Evolutionary conservation across 2,113 vertebrate species (phyloP).

Genomic region (Fregetta grallaria): DNA sequence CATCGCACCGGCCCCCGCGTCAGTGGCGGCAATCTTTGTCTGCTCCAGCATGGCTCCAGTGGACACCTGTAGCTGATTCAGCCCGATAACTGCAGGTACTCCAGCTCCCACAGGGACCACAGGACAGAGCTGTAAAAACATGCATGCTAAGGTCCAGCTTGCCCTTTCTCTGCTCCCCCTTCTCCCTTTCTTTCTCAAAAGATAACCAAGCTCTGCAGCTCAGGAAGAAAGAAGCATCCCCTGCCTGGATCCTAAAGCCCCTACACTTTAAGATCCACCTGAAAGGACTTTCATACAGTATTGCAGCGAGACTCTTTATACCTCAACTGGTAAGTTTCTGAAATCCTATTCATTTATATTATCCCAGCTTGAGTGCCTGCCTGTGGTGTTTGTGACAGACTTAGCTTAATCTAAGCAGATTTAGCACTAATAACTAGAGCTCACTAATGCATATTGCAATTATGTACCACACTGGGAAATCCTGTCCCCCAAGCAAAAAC

Average conservation of each 20-base stretch:
- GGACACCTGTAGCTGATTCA: neutral
- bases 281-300: neutral
- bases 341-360: slow-evolving; percentile 39
- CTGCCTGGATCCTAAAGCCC: neutral
- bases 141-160: neutral
- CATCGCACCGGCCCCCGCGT: fast-evolving
- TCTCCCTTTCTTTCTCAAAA: neutral
- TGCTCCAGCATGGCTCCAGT: neutral
- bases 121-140: neutral
- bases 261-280: neutral
- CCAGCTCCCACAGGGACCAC: neutral
- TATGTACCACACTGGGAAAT: slow-evolving; percentile 4
- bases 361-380: slow-evolving; percentile 4
- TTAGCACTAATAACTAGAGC: slow-evolving; percentile 47
- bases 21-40: neutral
- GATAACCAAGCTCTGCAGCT: neutral
- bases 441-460: slow-evolving; percentile 37
- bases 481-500: neutral
- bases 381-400: slow-evolving; percentile 32
- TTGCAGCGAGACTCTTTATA: neutral
- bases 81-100: neutral
- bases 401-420: slow-evolving; percentile 49
- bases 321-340: neutral
- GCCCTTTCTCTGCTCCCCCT: neutral
- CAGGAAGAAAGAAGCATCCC: neutral